Evolutionary conservation across 1,140 invertebrate genomes (phyloP).

Genomic region (Pseudomyrmex cubaensis): DNA sequence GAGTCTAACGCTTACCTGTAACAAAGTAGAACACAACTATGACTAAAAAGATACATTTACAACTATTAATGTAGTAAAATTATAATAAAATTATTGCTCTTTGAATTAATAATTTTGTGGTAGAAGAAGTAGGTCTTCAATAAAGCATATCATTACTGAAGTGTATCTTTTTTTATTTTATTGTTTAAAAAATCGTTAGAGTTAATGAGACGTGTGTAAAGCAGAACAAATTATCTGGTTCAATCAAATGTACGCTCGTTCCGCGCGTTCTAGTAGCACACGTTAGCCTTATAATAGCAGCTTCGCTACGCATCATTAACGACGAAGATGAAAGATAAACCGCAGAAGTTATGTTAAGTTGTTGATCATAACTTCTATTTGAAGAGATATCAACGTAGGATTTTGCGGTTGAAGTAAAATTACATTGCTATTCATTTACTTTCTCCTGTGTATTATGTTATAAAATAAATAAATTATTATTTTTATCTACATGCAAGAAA

Average conservation of each 20-base stretch:
- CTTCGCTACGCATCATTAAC: constrained; percentile 51
- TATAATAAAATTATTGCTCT: not conserved
- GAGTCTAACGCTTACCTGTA: constrained; percentile 77
- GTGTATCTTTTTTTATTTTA: not conserved
- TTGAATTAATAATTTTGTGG: not conserved
- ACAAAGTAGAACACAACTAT: constrained; percentile 71
- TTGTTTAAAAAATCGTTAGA: constrained; percentile 63
- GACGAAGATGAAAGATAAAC: constrained; percentile 59
- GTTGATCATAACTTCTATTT: constrained; percentile 3
- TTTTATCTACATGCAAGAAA: too few species aligned
- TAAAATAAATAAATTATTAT: too few species aligned
- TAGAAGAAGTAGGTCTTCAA: not conserved
- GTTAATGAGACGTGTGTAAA: constrained; percentile 69
- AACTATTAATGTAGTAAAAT: not conserved
- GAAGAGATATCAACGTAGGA: not conserved
- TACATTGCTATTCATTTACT: too few species aligned
- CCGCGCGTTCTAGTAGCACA: constrained; percentile 59
- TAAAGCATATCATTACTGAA: not conserved
- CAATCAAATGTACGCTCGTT: constrained; percentile 68
- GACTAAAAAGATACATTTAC: not conserved
- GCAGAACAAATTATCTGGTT: constrained; percentile 65
- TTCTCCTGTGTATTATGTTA: too few species aligned
- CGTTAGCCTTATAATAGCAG: constrained; percentile 64
- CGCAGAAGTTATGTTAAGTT: constrained; percentile 9
- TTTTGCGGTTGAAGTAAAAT: not conserved